Evolutionary conservation across 2,797 vertebrate genomes (phyloP).

Genomic region (Petrocephalus schoutedeni): DNA sequence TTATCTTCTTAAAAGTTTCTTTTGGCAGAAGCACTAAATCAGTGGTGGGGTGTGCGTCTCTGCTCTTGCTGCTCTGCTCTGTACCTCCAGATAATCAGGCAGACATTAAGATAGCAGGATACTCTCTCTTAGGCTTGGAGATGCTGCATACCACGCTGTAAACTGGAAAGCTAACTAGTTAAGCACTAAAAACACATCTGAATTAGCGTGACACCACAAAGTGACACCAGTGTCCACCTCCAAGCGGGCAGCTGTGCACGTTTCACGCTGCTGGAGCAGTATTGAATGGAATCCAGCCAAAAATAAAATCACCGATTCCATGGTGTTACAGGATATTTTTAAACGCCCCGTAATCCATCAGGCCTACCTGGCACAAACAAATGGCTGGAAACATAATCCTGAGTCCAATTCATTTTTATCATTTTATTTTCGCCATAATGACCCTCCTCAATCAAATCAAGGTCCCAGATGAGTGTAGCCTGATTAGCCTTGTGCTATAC

Average conservation of each 20-base stretch:
- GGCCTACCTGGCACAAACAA: background rate
- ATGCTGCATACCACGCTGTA: background rate
- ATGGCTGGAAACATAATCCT: background rate
- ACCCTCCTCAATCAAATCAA: background rate
- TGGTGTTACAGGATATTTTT: background rate
- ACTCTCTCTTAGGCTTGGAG: background rate
- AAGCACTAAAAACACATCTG: background rate
- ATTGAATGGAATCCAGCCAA: background rate
- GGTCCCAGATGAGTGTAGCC: background rate
- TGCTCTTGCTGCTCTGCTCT: background rate
- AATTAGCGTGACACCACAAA: background rate
- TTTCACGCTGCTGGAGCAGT: background rate
- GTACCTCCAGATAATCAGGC: background rate
- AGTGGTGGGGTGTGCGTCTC: background rate
- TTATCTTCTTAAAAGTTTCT: background rate
- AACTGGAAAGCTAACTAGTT: background rate
- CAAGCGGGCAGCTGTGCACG: background rate
- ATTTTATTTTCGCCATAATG: background rate
- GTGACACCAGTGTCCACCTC: background rate
- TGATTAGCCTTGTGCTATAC: background rate
- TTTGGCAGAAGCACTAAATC: background rate
- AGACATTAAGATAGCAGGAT: conserved; percentile 3
- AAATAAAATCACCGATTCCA: background rate
- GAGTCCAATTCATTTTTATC: background rate
- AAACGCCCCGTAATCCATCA: background rate